phyloP scores from a whole-genome alignment of 35 echinoderm and acorn worm species.

The Diadema setosum region DNA sequence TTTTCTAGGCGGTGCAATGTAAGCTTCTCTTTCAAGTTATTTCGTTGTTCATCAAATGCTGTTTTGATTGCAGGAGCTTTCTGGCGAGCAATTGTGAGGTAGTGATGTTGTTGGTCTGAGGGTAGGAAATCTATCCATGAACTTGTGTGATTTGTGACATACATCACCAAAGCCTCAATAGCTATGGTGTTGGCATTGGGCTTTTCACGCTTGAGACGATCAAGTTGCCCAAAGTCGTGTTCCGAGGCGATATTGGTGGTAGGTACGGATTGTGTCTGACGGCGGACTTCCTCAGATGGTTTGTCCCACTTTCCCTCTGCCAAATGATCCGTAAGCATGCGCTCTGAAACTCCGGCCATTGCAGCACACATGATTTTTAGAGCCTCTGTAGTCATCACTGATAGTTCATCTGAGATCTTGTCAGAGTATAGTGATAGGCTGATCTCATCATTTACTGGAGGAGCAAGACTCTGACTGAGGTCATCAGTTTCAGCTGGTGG shows the following conservation, averaged over 20 bases:
- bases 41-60: conserved; percentile 32
- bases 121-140: not conserved
- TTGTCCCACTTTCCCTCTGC: not conserved
- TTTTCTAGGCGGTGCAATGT: conserved; percentile 33
- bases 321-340: conserved; percentile 12
- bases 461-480: not conserved
- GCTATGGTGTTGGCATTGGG: conserved; percentile 32
- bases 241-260: conserved; percentile 31
- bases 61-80: conserved; percentile 1
- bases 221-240: conserved; percentile 37
- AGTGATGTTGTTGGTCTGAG: conserved; percentile 25
- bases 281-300: not conserved
- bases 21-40: not conserved
- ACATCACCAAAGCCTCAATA: conserved; percentile 28
- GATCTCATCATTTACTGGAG: conserved; percentile 17
- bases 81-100: conserved; percentile 3
- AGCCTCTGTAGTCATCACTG: not conserved
- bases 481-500: conserved; percentile 19
- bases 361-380: conserved; percentile 24
- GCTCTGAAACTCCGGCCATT: conserved; percentile 16
- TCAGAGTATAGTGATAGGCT: not conserved
- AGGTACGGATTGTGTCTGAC: conserved; percentile 1
- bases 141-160: conserved; percentile 47
- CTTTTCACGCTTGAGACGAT: not conserved
- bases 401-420: not conserved